phyloP scores from a whole-genome alignment of 2,113 vertebrate genomes.

The Orcinus orca region DNA sequence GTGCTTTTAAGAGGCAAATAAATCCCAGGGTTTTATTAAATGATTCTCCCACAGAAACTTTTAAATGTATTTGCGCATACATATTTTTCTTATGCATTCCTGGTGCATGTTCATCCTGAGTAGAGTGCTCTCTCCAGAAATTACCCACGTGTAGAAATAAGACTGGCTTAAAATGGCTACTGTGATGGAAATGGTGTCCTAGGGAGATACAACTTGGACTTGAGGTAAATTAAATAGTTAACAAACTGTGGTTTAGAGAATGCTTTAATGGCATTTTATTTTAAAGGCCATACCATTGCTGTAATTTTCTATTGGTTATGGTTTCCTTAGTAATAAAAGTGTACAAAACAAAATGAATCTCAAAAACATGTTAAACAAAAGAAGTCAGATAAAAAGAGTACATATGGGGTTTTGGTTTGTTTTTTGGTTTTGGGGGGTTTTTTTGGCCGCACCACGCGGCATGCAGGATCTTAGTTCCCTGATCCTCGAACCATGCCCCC shows the following conservation, averaged over 20 bases:
- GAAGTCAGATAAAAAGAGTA: neutral
- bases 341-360: constrained; percentile 50
- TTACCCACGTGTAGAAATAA: constrained; percentile 88
- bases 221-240: constrained; percentile 88
- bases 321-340: constrained; percentile 76
- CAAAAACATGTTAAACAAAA: constrained; percentile 12
- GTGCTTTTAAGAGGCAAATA: constrained; percentile 70
- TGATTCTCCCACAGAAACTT: constrained; percentile 67
- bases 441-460: no score
- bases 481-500: no score
- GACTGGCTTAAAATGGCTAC: constrained; percentile 83
- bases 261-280: constrained; percentile 78
- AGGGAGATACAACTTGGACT: constrained; percentile 89
- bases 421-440: no score
- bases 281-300: constrained; percentile 77
- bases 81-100: constrained; percentile 81
- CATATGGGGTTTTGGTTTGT: no score
- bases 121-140: constrained; percentile 88
- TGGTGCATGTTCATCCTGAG: constrained; percentile 86
- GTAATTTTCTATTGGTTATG: constrained; percentile 79
- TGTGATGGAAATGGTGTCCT: constrained; percentile 83
- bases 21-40: constrained; percentile 75
- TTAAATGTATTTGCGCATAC: constrained; percentile 73
- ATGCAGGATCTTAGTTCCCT: no score
- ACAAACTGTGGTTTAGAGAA: constrained; percentile 80